Evolutionary conservation across 2,888 invertebrate genomes (phyloP), one percentile per base, ranked within the genome.

Genomic region (Leucania comma): DNA sequence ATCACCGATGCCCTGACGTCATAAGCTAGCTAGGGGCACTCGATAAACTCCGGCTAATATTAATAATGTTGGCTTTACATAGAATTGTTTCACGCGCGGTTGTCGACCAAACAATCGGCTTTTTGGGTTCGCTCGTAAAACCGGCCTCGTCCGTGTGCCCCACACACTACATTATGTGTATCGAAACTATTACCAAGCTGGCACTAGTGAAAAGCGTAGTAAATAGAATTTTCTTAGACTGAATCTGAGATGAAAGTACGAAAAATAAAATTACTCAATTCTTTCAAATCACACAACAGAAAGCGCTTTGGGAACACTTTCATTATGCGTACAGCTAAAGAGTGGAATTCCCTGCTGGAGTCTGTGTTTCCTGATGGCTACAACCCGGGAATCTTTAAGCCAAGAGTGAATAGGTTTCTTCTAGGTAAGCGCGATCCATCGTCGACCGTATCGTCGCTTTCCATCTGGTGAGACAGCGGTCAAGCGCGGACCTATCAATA

Each of bases 101-200:
- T 77, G 72, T 67, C 50, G 67, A 78, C 70, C 74, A 78, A 86
- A 84, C 83, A 84, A 78, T 78, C 72, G 69, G 71, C 59, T 72
- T 66, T 84, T 75, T 80, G 81, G 80, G 75, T 76, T 63, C 71
- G 67, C 72, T 86, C 84, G 72, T 84, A 81, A 86, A 86, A 75
- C 79, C 63, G 63, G 65, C 77, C 82, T 61, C 38, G 64, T 68
- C 57, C 35, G 62, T 66, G 69, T 81, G 51, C 69, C 62, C 67
- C 62, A 62, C 57, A 56, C 59, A 62, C 75, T 78, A 76, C 54
- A 75, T 81, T 74, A 78, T 68, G 72, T 69, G 60, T 59, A 78
- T 75, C 60, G 59, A 68, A 70, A 72, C 54, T 64, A 63, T 54
- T 46, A 50, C 12, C 38, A 50, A 57, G 64, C n/a, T 68, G 75